Evolutionary conservation across 2,888 invertebrate genomes (phyloP).

Genomic region (Philopedon plagiatum): DNA sequence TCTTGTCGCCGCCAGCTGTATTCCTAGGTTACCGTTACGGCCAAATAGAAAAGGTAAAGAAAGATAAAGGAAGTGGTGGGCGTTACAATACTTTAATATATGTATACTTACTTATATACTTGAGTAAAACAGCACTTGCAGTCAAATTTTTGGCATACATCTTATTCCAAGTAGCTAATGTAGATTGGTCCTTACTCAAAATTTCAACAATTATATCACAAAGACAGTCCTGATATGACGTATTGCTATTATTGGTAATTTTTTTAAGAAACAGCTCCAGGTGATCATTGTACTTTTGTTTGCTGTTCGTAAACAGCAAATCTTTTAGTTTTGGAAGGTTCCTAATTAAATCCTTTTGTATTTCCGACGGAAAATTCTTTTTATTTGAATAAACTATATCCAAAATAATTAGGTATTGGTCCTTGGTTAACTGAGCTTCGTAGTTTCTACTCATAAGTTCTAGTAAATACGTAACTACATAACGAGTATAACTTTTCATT

Average conservation of each 20-base stretch:
- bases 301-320: conserved; percentile 62
- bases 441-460: conserved; percentile 64
- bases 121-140: conserved; percentile 77
- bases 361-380: conserved; percentile 72
- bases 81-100: no score
- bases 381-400: conserved; percentile 74
- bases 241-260: conserved; percentile 72
- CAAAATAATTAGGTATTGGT: conserved; percentile 75
- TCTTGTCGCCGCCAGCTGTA: no score
- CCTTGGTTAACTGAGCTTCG: conserved; percentile 61
- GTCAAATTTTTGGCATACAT: conserved; percentile 77
- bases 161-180: conserved; percentile 78
- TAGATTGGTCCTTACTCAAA: conserved; percentile 75
- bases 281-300: conserved; percentile 68
- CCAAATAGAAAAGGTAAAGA: no score
- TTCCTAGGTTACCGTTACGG: no score
- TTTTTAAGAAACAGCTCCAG: conserved; percentile 78
- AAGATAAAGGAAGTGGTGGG: no score
- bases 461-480: conserved; percentile 75
- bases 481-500: conserved; percentile 79
- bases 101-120: conserved; percentile 71
- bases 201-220: conserved; percentile 75
- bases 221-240: conserved; percentile 72
- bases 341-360: conserved; percentile 72
- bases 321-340: conserved; percentile 65